Percentiles rank a stretch among this genome's conserved stretches.
Evolutionary conservation across 2,888 invertebrate genomes (phyloP).

Genomic region (Taenaris catops): DNA sequence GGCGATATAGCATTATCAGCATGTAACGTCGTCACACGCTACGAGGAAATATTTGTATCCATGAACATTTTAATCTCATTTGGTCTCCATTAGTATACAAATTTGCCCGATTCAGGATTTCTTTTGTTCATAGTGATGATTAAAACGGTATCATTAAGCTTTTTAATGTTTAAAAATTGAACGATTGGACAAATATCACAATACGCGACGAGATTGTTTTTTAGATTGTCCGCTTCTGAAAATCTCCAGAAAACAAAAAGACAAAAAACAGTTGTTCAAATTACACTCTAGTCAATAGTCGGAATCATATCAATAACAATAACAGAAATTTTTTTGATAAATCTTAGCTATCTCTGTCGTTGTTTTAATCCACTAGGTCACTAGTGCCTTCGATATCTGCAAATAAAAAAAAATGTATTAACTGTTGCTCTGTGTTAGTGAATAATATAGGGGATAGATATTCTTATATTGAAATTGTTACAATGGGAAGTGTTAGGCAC

Average conservation of each 20-base stretch:
- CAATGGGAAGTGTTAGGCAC: slow-evolving; percentile 19
- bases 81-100: slow-evolving; percentile 17
- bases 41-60: no score
- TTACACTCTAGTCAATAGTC: slow-evolving; percentile 53
- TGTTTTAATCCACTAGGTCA: slow-evolving; percentile 51
- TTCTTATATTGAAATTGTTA: slow-evolving; percentile 28
- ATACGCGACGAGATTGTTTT: slow-evolving; percentile 34
- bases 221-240: slow-evolving; percentile 18
- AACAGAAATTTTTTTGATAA: slow-evolving; percentile 15
- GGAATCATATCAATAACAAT: slow-evolving; percentile 52
- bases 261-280: slow-evolving; percentile 26
- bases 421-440: slow-evolving; percentile 67
- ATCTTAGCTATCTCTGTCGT: slow-evolving; percentile 18
- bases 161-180: slow-evolving; percentile 36
- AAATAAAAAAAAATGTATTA: slow-evolving; percentile 23
- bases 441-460: slow-evolving; percentile 45
- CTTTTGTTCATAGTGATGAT: slow-evolving; percentile 40
- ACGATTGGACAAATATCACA: slow-evolving; percentile 28
- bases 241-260: slow-evolving; percentile 26
- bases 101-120: slow-evolving; percentile 33
- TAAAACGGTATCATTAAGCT: slow-evolving; percentile 53
- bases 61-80: neutral
- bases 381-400: slow-evolving; percentile 62
- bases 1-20: no score
- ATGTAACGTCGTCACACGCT: no score